phyloP scores from a whole-genome alignment of 2,797 vertebrate genomes.

The Typhlichthys subterraneus region DNA sequence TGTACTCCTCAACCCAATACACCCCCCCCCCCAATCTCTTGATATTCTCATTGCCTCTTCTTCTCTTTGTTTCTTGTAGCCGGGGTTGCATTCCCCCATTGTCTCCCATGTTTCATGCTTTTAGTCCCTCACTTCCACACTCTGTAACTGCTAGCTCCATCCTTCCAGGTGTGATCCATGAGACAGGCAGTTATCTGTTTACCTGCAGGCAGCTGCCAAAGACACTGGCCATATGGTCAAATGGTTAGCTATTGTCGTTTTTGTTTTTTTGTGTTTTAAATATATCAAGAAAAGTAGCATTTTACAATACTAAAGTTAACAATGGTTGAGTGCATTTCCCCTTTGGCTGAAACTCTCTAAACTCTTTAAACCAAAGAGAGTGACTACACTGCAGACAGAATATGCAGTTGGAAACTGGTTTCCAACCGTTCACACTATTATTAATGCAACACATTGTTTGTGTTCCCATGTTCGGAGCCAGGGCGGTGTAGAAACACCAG shows the following conservation, averaged over 20 bases:
- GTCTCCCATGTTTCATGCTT: neutral
- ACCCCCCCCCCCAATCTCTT: neutral
- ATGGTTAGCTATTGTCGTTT: conserved; percentile 18
- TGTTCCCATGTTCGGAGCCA: too few species aligned
- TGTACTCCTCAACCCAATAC: neutral
- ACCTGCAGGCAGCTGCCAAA: conserved; percentile 53
- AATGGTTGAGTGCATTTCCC: too few species aligned
- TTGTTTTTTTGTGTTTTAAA: too few species aligned
- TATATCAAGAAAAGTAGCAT: too few species aligned
- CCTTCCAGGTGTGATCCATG: conserved; percentile 57
- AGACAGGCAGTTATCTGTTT: conserved; percentile 45
- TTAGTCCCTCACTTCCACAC: conserved; percentile 3
- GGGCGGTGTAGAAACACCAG: too few species aligned
- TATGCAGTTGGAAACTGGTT: too few species aligned
- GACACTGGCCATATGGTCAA: conserved; percentile 57
- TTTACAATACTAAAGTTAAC: too few species aligned
- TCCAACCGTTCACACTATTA: too few species aligned
- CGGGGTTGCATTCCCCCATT: neutral
- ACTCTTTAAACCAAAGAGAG: too few species aligned
- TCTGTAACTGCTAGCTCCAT: neutral
- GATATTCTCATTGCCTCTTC: neutral
- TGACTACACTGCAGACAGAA: too few species aligned
- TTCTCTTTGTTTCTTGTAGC: conserved; percentile 1
- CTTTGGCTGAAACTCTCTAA: too few species aligned
- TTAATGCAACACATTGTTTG: too few species aligned